Evolutionary conservation across 2,113 vertebrate species (phyloP).

Genomic region (Chrysochloris asiatica): DNA sequence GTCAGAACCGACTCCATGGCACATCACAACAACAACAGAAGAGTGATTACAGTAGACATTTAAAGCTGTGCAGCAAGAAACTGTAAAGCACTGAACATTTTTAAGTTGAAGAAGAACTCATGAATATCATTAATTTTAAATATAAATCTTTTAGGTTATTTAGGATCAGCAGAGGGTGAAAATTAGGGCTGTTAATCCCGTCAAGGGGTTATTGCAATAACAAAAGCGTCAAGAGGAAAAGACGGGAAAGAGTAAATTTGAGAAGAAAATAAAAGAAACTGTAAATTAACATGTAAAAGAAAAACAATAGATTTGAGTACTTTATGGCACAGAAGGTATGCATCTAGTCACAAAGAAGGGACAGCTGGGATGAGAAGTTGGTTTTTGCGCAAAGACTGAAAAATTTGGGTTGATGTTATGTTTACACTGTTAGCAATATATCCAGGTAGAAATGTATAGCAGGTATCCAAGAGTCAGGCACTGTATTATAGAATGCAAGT

Average conservation of each 20-base stretch:
- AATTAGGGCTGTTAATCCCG: background rate
- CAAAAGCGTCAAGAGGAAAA: background rate
- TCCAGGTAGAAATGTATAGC: background rate
- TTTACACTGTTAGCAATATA: background rate
- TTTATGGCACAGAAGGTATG: background rate
- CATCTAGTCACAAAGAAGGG: background rate
- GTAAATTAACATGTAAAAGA: background rate
- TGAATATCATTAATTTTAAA: slow-evolving; percentile 21
- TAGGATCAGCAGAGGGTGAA: slow-evolving; percentile 1
- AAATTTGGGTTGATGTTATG: background rate
- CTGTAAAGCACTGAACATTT: slow-evolving; percentile 8
- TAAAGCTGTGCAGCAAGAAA: slow-evolving; percentile 48
- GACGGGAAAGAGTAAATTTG: background rate
- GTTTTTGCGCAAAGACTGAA: background rate
- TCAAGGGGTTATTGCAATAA: background rate
- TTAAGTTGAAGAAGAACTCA: slow-evolving; percentile 43
- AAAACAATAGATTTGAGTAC: background rate
- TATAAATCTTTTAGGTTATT: slow-evolving; percentile 13
- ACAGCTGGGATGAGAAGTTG: background rate
- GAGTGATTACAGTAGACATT: background rate
- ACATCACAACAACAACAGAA: too few species aligned
- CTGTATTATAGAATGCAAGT: background rate
- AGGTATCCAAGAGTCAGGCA: background rate
- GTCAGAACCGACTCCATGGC: too few species aligned
- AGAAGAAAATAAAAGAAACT: background rate